Percentiles rank a stretch among this genome's conserved stretches.
Evolutionary conservation across 2,797 vertebrate genomes (phyloP).

Genomic region (Podarcis siculus): DNA sequence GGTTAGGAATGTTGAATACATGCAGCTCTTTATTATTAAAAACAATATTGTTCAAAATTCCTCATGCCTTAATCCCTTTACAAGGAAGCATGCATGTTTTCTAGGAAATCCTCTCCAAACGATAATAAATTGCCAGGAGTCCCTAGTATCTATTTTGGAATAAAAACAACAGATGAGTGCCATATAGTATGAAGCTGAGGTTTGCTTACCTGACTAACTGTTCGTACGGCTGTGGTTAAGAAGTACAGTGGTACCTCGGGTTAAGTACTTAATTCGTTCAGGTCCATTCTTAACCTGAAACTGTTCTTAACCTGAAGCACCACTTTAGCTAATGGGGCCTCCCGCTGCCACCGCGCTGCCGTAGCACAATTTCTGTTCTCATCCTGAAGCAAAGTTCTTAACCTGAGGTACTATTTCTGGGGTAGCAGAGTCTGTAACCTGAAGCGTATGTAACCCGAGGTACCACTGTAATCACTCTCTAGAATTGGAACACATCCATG

Average conservation of each 20-base stretch:
- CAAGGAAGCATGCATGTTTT: not conserved
- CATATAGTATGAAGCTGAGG: not conserved
- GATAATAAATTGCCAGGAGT: not conserved
- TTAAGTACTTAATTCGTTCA: no score
- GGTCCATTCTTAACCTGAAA: no score
- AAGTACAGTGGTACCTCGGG: no score
- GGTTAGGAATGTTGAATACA: not conserved
- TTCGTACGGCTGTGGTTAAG: not conserved
- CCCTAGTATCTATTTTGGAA: not conserved
- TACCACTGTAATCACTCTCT: not conserved
- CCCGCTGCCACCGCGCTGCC: no score
- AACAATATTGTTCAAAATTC: not conserved
- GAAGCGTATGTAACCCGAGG: no score
- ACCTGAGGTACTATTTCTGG: no score
- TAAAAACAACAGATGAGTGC: not conserved
- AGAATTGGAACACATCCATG: not conserved
- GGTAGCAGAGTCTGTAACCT: no score
- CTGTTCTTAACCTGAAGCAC: no score
- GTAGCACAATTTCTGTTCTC: no score
- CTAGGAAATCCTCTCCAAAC: not conserved
- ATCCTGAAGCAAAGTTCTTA: no score
- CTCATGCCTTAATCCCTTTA: not conserved
- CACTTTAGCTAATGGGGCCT: no score
- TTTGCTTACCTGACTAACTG: not conserved
- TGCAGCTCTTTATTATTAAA: not conserved